These are phyloP conservation scores for Pantelozetes paolii DNA, from an alignment of 2,888 invertebrate species.

Conservation along the genomic window DNA sequence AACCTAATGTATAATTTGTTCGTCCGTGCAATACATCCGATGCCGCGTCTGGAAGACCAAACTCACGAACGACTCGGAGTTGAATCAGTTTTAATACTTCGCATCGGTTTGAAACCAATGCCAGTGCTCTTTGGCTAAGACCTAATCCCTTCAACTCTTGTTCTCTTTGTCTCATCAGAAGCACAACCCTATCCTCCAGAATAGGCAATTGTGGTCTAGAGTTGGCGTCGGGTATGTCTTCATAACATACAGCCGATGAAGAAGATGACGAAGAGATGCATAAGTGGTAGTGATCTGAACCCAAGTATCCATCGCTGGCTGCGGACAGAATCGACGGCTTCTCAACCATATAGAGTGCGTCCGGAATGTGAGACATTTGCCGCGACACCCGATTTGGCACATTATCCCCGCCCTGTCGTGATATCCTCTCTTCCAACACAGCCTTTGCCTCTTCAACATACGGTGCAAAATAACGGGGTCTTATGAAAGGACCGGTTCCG, in stretches of 20 bases:
- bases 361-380: slow-evolving; percentile 65
- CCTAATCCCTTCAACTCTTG: slow-evolving; percentile 74
- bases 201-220: slow-evolving; percentile 42
- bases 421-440: slow-evolving; percentile 43
- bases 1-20: slow-evolving; percentile 35
- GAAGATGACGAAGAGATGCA: slow-evolving; percentile 37
- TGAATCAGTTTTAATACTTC: slow-evolving; percentile 74
- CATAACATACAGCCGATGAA: slow-evolving; percentile 40
- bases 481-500: slow-evolving; percentile 45
- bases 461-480: slow-evolving; percentile 86
- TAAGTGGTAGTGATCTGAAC: slow-evolving; percentile 40
- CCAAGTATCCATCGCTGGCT: slow-evolving; percentile 5
- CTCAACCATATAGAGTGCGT: slow-evolving; percentile 83
- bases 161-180: slow-evolving; percentile 76
- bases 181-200: slow-evolving; percentile 57
- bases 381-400: slow-evolving; percentile 17
- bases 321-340: slow-evolving; percentile 52
- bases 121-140: slow-evolving; percentile 70
- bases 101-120: slow-evolving; percentile 60
- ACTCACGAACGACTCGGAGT: slow-evolving; percentile 84
- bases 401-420: slow-evolving; percentile 31
- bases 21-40: slow-evolving; percentile 65
- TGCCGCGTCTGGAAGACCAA: slow-evolving; percentile 83
- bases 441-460: slow-evolving; percentile 87
- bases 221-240: slow-evolving; percentile 38